Percentiles rank a stretch among this genome's conserved stretches.
These are phyloP conservation scores for Myrmecobius fasciatus DNA, from an alignment of 2,113 vertebrate genomes.

Conservation along the genomic window DNA sequence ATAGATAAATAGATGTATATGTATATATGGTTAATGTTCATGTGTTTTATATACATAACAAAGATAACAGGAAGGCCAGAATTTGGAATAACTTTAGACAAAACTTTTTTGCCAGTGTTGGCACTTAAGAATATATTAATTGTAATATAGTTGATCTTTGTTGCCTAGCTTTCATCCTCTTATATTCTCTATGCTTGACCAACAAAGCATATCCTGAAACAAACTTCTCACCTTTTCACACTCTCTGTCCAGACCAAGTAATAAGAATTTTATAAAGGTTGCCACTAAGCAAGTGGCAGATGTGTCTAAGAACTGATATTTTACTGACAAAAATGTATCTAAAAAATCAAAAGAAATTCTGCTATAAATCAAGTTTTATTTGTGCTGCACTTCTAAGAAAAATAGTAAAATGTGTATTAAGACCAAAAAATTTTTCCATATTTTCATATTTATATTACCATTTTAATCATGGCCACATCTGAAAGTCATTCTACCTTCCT, in stretches of 20 bases:
- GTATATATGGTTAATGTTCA: not conserved
- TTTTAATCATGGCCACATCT: not conserved
- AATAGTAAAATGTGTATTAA: not conserved
- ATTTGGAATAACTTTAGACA: not conserved
- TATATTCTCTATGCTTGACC: not conserved
- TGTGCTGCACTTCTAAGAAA: not conserved
- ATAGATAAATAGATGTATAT: too few relatives aligned
- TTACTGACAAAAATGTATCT: not conserved
- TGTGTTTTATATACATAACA: not conserved
- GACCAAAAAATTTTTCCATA: not conserved
- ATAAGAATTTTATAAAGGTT: not conserved
- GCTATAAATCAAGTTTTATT: not conserved
- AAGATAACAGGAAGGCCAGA: not conserved
- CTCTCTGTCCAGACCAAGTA: not conserved
- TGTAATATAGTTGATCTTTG: not conserved
- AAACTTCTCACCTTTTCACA: not conserved
- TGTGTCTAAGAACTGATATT: not conserved
- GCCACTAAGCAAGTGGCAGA: not conserved
- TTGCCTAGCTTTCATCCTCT: not conserved
- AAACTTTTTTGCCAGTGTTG: not conserved
- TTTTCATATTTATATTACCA: not conserved
- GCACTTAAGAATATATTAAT: conserved; percentile 4
- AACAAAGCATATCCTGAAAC: not conserved
- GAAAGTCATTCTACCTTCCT: not conserved
- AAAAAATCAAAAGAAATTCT: not conserved